Percentiles rank a stretch among this genome's conserved stretches.
These are phyloP conservation scores for Alca torda DNA, from an alignment of 2,797 vertebrate genomes.

Conservation along the genomic window DNA sequence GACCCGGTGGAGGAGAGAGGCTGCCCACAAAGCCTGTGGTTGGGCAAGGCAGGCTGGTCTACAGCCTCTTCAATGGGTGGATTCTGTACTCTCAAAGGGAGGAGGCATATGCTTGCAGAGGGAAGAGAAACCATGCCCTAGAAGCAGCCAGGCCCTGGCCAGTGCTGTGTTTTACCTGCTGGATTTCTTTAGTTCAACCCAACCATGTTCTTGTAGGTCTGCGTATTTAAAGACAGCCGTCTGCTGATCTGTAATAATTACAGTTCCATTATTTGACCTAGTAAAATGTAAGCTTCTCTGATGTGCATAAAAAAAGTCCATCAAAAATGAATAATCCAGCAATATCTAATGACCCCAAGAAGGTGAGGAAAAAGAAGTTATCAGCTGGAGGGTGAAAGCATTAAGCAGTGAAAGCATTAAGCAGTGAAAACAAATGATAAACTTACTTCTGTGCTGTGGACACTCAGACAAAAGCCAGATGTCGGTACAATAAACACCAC, in stretches of 20 bases:
- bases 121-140: background rate
- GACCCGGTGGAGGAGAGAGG: background rate
- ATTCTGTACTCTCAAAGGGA: background rate
- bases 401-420: conserved; percentile 10
- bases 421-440: conserved; percentile 4
- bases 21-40: background rate
- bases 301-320: background rate
- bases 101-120: background rate
- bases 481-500: conserved; percentile 1
- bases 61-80: background rate
- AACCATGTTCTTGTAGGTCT: background rate
- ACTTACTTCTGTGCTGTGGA: background rate
- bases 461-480: conserved; percentile 40
- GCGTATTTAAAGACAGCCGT: background rate
- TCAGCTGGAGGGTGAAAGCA: background rate
- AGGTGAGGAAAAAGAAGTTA: background rate
- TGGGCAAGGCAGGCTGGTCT: background rate
- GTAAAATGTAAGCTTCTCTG: background rate
- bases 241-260: background rate
- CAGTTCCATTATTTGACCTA: background rate
- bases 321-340: background rate
- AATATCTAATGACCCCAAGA: background rate
- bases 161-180: background rate
- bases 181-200: background rate
- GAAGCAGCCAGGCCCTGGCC: background rate